A percentile compares a stretch with the other conserved stretches of the same genome.
phyloP scores from a whole-genome alignment of 2,113 vertebrate genomes.

The Menura novaehollandiae region DNA sequence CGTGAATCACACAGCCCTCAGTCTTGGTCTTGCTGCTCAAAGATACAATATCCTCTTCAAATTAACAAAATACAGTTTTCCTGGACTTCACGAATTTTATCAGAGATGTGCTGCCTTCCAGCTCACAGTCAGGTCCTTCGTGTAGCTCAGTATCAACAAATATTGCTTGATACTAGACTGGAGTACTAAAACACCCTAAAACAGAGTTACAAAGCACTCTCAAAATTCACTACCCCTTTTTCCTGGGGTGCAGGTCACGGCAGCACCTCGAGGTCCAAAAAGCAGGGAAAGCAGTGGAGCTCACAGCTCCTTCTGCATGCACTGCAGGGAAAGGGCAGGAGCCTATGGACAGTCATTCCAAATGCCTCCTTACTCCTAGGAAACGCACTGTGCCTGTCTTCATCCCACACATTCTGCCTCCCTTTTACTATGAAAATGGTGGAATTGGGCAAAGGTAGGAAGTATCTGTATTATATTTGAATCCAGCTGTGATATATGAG shows the following conservation, averaged over 20 bases:
- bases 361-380: neutral
- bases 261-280: neutral
- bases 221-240: neutral
- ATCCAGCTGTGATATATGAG: neutral
- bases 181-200: neutral
- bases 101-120: rapidly evolving
- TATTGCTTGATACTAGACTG: too few species aligned
- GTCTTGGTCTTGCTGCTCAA: neutral
- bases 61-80: neutral
- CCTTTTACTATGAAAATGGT: neutral
- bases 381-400: neutral
- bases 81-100: neutral
- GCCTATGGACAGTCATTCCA: neutral
- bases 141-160: neutral
- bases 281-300: neutral
- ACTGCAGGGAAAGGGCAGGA: neutral
- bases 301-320: neutral
- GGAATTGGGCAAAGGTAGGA: neutral
- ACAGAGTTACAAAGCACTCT: neutral
- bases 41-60: neutral
- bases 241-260: neutral
- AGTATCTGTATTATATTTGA: neutral
- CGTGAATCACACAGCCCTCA: neutral
- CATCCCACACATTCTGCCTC: neutral
- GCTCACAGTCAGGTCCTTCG: neutral